Evolutionary conservation across 1,140 invertebrate genomes (phyloP).

Genomic region (Solenopsis invicta): DNA sequence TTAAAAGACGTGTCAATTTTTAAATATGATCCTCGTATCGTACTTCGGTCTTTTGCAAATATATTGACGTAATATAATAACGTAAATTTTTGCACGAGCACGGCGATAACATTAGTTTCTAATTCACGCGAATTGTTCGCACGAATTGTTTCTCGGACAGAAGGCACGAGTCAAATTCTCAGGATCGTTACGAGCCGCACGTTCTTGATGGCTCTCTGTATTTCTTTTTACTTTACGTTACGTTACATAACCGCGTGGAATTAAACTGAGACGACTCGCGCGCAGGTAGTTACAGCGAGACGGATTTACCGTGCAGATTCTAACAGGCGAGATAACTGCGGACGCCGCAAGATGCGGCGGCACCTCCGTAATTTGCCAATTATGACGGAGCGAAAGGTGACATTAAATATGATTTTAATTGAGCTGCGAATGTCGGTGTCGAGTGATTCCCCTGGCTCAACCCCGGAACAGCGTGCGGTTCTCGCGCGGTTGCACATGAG

Average conservation of each 20-base stretch:
- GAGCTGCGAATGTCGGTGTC: constrained; percentile 64
- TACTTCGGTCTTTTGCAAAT: background rate
- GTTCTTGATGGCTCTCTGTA: background rate
- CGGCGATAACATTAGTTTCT: background rate
- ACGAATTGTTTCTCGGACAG: background rate
- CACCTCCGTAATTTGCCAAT: constrained; percentile 54
- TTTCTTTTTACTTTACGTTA: background rate
- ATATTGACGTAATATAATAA: background rate
- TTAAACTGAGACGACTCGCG: constrained; percentile 29
- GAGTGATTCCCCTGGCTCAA: constrained; percentile 68
- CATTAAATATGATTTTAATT: constrained; percentile 69
- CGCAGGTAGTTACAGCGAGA: background rate
- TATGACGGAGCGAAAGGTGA: constrained; percentile 71
- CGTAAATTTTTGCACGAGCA: background rate
- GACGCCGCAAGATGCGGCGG: constrained; percentile 18
- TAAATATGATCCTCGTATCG: background rate
- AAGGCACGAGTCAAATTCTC: background rate
- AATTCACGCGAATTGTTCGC: background rate
- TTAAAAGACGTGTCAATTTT: too few species aligned
- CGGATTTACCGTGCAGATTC: background rate
- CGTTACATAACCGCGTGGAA: constrained; percentile 26
- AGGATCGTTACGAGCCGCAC: background rate
- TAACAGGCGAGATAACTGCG: background rate
- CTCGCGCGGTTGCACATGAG: background rate
- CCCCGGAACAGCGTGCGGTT: constrained; percentile 29